Percentiles rank a stretch among this genome's conserved stretches.
These are phyloP conservation scores for Salvelinus fontinalis DNA, from an alignment of 2,113 vertebrate species.

Conservation along the genomic window DNA sequence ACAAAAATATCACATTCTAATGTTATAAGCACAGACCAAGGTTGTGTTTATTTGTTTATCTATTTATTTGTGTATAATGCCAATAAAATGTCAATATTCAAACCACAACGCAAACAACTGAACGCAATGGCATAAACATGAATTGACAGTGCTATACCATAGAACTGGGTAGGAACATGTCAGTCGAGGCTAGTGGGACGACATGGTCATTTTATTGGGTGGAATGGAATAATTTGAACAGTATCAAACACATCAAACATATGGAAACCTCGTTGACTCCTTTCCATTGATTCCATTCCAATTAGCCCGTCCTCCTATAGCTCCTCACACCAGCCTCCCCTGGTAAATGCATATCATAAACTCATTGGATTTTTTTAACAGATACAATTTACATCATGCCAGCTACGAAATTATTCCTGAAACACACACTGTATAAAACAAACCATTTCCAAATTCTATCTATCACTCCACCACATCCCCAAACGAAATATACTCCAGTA, in stretches of 20 bases:
- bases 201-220: no score
- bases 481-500: not conserved
- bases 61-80: no score
- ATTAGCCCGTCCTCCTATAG: no score
- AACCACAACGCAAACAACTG: not conserved
- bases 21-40: not conserved
- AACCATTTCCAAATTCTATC: not conserved
- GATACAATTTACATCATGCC: not conserved
- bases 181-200: no score
- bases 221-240: no score
- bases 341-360: not conserved
- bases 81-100: no score
- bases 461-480: not conserved
- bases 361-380: not conserved
- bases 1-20: not conserved
- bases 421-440: not conserved
- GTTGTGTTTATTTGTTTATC: not conserved
- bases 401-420: not conserved
- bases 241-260: no score
- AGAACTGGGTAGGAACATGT: not conserved
- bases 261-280: no score
- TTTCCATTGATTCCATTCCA: no score
- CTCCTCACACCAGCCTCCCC: no score
- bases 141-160: not conserved
- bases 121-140: not conserved